phyloP scores from a whole-genome alignment of 2,113 vertebrate genomes.

The Rhizomys pruinosus region DNA sequence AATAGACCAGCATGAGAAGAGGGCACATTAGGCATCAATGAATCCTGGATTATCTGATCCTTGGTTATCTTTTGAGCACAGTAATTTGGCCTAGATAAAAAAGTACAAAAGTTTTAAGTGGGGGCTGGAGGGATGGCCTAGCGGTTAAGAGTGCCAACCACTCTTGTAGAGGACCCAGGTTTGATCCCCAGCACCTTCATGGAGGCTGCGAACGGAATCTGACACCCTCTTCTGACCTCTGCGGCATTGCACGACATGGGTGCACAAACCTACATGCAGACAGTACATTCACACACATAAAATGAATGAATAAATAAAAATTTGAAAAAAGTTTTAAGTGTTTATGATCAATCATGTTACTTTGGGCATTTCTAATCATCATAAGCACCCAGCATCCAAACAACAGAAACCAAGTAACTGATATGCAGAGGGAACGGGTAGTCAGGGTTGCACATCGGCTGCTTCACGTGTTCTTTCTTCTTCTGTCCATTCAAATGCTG shows the following conservation, averaged over 20 bases:
- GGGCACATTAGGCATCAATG: fast-evolving
- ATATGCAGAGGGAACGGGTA: background rate
- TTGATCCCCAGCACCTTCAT: too few relatives aligned
- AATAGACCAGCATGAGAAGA: background rate
- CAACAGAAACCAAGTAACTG: constrained; percentile 6
- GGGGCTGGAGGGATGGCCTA: too few relatives aligned
- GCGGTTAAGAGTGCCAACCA: too few relatives aligned
- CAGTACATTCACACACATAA: too few relatives aligned
- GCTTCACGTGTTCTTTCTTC: background rate
- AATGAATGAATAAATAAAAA: too few relatives aligned
- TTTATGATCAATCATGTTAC: background rate
- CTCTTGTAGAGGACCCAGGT: too few relatives aligned
- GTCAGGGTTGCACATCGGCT: background rate
- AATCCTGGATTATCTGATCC: background rate
- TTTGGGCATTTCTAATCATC: background rate
- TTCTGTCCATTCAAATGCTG: background rate
- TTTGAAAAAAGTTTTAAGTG: background rate
- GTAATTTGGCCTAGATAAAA: background rate
- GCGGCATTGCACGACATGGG: too few relatives aligned
- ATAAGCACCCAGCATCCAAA: background rate
- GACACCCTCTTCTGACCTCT: too few relatives aligned
- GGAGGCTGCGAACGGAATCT: too few relatives aligned
- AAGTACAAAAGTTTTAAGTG: background rate
- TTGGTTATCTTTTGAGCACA: background rate
- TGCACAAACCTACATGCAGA: too few relatives aligned